These are phyloP conservation scores for rat (Rattus norvegicus) DNA, from an alignment of 2,113 vertebrate species.

Conservation along the genomic window DNA sequence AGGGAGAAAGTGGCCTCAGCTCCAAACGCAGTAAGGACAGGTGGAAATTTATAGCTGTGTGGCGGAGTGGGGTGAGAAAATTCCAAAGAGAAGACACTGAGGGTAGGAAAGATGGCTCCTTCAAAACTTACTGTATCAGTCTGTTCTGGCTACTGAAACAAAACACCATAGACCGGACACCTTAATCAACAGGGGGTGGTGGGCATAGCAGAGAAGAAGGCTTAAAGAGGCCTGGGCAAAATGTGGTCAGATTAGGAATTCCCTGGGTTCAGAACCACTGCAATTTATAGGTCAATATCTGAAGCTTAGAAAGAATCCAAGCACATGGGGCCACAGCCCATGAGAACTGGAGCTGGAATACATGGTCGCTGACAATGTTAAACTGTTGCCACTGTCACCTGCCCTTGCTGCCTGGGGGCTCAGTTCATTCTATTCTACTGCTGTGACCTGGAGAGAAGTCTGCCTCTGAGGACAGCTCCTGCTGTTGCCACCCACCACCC, in stretches of 20 bases:
- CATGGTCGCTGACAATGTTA: background rate
- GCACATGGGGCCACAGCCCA: background rate
- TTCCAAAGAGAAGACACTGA: too few relatives aligned
- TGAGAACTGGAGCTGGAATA: background rate
- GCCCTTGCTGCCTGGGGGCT: background rate
- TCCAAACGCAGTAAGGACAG: too few relatives aligned
- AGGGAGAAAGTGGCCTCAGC: too few relatives aligned
- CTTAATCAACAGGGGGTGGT: too few relatives aligned
- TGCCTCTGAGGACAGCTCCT: background rate
- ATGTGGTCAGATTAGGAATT: background rate
- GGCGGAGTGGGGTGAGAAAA: too few relatives aligned
- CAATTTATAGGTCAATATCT: background rate
- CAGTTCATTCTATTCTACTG: background rate
- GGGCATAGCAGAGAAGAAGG: background rate
- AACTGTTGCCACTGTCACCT: background rate
- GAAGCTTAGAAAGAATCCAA: background rate
- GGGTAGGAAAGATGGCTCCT: too few relatives aligned
- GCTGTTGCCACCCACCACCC: background rate
- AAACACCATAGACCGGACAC: too few relatives aligned
- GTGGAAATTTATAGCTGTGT: too few relatives aligned
- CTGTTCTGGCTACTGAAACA: too few relatives aligned
- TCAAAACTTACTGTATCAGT: too few relatives aligned
- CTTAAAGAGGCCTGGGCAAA: background rate
- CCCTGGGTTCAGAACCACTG: background rate
- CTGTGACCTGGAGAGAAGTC: background rate